Evolutionary conservation across 1,140 invertebrate species (phyloP).

Genomic region (Plutomurus gul): DNA sequence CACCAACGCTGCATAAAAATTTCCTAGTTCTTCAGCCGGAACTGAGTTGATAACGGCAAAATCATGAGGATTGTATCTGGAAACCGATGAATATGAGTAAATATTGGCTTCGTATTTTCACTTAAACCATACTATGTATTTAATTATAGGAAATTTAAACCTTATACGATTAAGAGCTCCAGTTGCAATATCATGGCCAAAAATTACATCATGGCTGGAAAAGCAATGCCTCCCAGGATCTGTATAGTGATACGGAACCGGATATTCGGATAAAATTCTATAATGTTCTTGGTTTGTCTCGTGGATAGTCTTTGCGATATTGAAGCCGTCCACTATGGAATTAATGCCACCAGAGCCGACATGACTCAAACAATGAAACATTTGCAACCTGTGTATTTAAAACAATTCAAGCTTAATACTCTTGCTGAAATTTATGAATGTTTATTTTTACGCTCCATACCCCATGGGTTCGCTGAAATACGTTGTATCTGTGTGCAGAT

Average conservation of each 20-base stretch:
- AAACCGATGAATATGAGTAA: neutral
- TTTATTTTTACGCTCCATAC: neutral
- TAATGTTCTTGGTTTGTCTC: constrained; percentile 62
- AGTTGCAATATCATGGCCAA: constrained; percentile 60
- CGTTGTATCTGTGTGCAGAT: constrained; percentile 47
- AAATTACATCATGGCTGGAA: constrained; percentile 61
- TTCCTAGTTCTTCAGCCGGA: constrained; percentile 57
- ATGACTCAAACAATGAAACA: constrained; percentile 70
- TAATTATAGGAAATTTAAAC: constrained; percentile 51
- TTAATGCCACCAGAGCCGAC: constrained; percentile 66
- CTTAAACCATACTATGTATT: neutral
- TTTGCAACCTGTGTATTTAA: constrained; percentile 57
- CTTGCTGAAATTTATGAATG: neutral
- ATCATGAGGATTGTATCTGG: constrained; percentile 71
- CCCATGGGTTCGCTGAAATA: constrained; percentile 52
- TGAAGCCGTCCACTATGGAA: constrained; percentile 66
- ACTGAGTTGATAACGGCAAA: constrained; percentile 65
- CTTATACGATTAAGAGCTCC: constrained; percentile 64
- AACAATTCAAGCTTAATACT: neutral
- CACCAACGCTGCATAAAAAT: constrained; percentile 68
- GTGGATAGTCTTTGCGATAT: constrained; percentile 65
- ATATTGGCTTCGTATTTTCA: neutral
- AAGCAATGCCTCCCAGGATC: constrained; percentile 64
- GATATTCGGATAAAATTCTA: constrained; percentile 62
- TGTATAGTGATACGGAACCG: constrained; percentile 68